phyloP scores from a whole-genome alignment of 2,113 vertebrate genomes.

The Alces alces region DNA sequence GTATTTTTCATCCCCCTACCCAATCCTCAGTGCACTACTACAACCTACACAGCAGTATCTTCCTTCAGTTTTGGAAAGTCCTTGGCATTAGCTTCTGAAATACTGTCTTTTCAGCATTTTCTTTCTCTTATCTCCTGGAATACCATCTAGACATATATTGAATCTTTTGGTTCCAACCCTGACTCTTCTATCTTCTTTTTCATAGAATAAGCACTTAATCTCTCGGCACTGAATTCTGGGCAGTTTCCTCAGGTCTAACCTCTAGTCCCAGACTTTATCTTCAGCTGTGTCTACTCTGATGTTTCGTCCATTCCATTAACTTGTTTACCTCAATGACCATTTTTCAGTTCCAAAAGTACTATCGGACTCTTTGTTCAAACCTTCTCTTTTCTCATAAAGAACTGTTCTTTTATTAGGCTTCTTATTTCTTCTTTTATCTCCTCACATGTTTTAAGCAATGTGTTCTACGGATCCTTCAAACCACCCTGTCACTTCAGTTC shows the following conservation, averaged over 20 bases:
- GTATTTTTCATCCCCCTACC: constrained; percentile 16
- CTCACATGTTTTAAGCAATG: neutral
- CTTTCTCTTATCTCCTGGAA: neutral
- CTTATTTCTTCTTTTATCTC: neutral
- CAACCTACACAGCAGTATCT: neutral
- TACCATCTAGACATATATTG: neutral
- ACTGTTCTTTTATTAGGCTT: neutral
- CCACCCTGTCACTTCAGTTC: neutral
- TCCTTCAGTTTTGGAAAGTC: neutral
- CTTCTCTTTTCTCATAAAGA: neutral
- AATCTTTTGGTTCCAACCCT: neutral
- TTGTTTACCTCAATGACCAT: neutral
- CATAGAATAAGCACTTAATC: neutral
- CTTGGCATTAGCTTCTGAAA: neutral
- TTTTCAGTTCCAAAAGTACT: neutral
- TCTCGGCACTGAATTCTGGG: neutral
- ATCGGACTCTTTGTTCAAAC: neutral
- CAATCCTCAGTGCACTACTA: neutral
- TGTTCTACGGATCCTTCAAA: neutral
- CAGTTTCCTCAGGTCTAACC: neutral
- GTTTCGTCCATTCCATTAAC: neutral
- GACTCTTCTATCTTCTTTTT: neutral
- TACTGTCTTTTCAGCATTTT: neutral
- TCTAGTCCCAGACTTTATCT: constrained; percentile 28
- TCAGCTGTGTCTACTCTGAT: neutral